These are phyloP conservation scores for Drosophila neutralis DNA, from an alignment of 2,888 invertebrate species.

Conservation along the genomic window DNA sequence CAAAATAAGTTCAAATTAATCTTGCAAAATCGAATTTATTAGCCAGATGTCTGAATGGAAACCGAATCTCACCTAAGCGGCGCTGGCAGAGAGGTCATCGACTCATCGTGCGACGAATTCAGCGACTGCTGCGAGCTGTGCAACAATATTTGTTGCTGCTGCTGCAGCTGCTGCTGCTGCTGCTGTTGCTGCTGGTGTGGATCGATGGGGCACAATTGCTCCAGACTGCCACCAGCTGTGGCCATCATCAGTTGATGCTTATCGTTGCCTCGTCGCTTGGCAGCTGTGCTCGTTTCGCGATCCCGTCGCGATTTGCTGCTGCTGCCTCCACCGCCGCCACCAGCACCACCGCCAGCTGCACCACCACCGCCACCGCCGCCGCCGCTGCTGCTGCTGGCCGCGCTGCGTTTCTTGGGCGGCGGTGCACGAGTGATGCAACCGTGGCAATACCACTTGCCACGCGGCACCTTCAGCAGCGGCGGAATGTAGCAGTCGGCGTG, in stretches of 20 bases:
- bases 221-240: slow-evolving; percentile 47
- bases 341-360: slow-evolving; percentile 58
- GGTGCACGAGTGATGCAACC: slow-evolving; percentile 94
- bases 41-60: neutral
- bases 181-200: slow-evolving; percentile 53
- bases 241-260: slow-evolving; percentile 55
- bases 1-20: neutral
- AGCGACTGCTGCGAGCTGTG: slow-evolving; percentile 82
- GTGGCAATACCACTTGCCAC: slow-evolving; percentile 95
- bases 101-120: slow-evolving; percentile 84
- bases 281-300: slow-evolving; percentile 75
- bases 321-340: slow-evolving; percentile 79
- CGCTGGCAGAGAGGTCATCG: slow-evolving; percentile 83
- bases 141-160: slow-evolving; percentile 75
- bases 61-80: slow-evolving; percentile 81
- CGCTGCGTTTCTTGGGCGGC: slow-evolving; percentile 88
- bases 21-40: neutral
- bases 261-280: slow-evolving; percentile 72
- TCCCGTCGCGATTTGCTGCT: slow-evolving; percentile 86
- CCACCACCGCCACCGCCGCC: slow-evolving; percentile 12
- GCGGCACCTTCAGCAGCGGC: slow-evolving; percentile 92
- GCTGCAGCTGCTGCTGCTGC: slow-evolving; percentile 61
- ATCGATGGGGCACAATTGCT: slow-evolving; percentile 52
- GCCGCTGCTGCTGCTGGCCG: slow-evolving; percentile 70
- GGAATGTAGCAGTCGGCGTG: slow-evolving; percentile 97